Evolutionary conservation across 2,113 vertebrate genomes (phyloP), one percentile per base, ranked within the genome.

Genomic region (Chascanopsetta lugubris): DNA sequence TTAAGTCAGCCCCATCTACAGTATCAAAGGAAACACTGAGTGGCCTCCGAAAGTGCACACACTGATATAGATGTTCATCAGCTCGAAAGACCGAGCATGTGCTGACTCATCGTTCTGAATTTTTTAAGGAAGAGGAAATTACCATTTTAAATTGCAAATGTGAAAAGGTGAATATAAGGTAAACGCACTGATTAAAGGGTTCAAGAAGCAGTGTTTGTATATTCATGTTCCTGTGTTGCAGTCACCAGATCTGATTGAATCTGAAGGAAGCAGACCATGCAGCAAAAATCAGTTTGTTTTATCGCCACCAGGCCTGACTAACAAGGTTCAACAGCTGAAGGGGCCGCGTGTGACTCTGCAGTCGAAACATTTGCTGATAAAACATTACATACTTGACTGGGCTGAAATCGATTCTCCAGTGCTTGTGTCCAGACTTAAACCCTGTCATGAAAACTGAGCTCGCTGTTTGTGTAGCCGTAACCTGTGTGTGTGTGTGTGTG

Each of bases 371-470:
- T 54, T 50, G 42, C 47, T 50, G 48, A 58, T 65, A 26, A 42
- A 25, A 29, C 57, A 11, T 50, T 22, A 9, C 2, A 8, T 21
- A n/a, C 20, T 26, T 50, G 20, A 54, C 54, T 1, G 6, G 30
- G 8, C 12, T 54, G 48, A 30, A 60, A 40, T 20, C 11, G 7
- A 32, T 45, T 40, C 53, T 63, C 15, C 5, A 65, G 48, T 38
- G 26, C 2, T 58, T 54, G 36, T 56, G 56, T 49, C 54, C 12
- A 38, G 25, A 55, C 27, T 60, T 62, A 21, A 36, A 15, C 12
- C 42, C 30, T 56, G 34, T 18, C 25, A 27, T 73, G 58, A 60
- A 62, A 56, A n/a, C 24, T 32, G 36, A 56, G 56, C 56, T 50
- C 1, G 18, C 25, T 42, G 38, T 69, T 45, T 57, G 0, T 51